phyloP scores from a whole-genome alignment of 1,140 invertebrate species.

The Pachypeltis micranthus region DNA sequence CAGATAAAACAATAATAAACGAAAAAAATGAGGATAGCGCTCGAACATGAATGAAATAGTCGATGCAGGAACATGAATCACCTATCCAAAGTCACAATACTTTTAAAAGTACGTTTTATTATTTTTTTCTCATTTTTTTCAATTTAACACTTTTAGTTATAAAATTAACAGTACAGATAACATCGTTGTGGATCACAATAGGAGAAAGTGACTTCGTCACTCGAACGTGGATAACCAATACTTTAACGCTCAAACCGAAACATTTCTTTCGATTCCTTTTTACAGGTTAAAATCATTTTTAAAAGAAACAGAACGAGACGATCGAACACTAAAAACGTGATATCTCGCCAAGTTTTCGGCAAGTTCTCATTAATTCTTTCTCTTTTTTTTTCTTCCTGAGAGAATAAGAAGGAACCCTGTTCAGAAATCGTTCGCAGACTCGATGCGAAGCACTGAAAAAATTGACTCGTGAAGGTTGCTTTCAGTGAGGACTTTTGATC shows the following conservation, averaged over 20 bases:
- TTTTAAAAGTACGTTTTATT: not conserved
- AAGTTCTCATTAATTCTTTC: too few species aligned
- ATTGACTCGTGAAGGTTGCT: too few species aligned
- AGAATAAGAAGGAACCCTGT: conserved; percentile 3
- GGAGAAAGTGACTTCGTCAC: not conserved
- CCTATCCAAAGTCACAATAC: not conserved
- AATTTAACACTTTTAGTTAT: conserved; percentile 3
- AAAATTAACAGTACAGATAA: conserved; percentile 8
- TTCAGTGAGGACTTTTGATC: too few species aligned
- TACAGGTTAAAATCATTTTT: too few species aligned
- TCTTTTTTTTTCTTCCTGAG: not conserved
- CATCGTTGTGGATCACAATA: conserved; percentile 7
- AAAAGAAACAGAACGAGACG: not conserved
- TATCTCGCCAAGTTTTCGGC: too few species aligned
- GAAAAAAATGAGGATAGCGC: too few species aligned
- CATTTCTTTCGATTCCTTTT: too few species aligned
- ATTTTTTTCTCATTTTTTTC: conserved; percentile 1
- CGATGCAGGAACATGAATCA: too few species aligned
- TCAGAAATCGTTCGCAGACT: not conserved
- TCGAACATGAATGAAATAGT: too few species aligned
- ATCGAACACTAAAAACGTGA: not conserved
- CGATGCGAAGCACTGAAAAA: too few species aligned
- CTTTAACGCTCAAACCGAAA: too few species aligned
- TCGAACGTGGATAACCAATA: not conserved
- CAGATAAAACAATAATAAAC: not conserved